A percentile compares a stretch with the other conserved stretches of the same genome.
Evolutionary conservation across 92 coral and sea anemone genomes (phyloP).

Genomic region (Zoanthus sociatus): DNA sequence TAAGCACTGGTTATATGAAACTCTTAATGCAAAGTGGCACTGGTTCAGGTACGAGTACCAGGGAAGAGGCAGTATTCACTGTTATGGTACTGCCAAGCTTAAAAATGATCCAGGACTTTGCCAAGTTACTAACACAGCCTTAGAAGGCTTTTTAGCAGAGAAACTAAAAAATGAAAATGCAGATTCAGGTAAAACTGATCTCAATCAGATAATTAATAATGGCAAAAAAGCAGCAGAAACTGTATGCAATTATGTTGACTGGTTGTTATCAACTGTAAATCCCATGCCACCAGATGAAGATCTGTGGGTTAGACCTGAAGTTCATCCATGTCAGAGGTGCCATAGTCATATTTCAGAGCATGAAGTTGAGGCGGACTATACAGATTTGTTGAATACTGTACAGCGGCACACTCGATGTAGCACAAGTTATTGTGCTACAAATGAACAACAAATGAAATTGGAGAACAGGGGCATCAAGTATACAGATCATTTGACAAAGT

Average conservation of each 20-base stretch:
- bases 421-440: too few species aligned
- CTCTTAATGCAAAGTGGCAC: constrained; percentile 66
- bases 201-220: too few species aligned
- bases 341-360: too few species aligned
- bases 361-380: too few species aligned
- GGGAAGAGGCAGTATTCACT: constrained; percentile 57
- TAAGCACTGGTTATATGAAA: constrained; percentile 68
- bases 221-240: constrained; percentile 49
- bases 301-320: constrained; percentile 48
- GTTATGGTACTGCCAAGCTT: constrained; percentile 44
- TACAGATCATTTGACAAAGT: neutral
- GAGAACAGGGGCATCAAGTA: neutral
- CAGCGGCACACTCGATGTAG: too few species aligned
- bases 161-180: constrained; percentile 46
- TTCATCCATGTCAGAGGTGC: constrained; percentile 47
- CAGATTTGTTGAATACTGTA: too few species aligned
- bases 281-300: constrained; percentile 60
- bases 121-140: constrained; percentile 51
- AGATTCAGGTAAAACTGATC: too few species aligned
- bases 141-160: constrained; percentile 57
- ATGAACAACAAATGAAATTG: neutral
- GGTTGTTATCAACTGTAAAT: constrained; percentile 40
- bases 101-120: constrained; percentile 69
- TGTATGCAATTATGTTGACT: constrained; percentile 50
- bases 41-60: constrained; percentile 70